Percentiles rank a stretch among this genome's conserved stretches.
Evolutionary conservation across 2,797 vertebrate species (phyloP).

Genomic region (Borostomias antarcticus): DNA sequence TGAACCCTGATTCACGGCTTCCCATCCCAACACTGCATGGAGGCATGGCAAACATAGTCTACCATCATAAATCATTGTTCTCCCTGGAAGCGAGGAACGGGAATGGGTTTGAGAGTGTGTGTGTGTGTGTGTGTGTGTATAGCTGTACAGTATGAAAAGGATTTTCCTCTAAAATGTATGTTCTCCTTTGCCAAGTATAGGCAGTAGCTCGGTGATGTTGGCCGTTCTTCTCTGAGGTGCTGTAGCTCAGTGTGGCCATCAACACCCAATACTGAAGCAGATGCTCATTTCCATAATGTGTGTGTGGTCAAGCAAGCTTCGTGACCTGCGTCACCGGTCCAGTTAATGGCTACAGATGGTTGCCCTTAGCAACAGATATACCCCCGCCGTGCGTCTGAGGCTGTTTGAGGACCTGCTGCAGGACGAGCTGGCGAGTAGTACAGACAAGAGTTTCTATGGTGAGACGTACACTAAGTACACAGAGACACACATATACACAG

Average conservation of each 20-base stretch:
- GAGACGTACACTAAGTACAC: neutral
- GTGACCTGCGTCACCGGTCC: conserved; percentile 5
- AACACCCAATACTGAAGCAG: conserved; percentile 2
- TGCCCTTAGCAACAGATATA: conserved; percentile 13
- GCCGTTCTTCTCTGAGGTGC: conserved; percentile 15
- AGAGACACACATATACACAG: neutral
- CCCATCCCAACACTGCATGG: no score
- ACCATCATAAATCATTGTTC: conserved; percentile 9
- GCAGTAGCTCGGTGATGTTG: conserved; percentile 40
- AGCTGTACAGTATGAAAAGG: no score
- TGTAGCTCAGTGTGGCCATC: neutral
- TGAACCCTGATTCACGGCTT: no score
- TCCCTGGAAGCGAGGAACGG: neutral
- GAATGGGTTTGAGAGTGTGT: conserved; percentile 32
- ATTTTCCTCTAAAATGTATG: neutral
- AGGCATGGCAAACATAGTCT: conserved; percentile 30
- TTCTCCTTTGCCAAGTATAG: neutral
- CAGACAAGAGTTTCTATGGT: neutral
- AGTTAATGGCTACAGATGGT: conserved; percentile 2
- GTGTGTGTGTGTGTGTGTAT: conserved; percentile 19
- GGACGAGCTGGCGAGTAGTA: neutral
- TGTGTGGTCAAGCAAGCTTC: conserved; percentile 27
- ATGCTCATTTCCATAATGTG: neutral
- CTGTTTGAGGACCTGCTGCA: neutral
- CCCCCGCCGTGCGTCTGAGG: conserved; percentile 1